Conservation (phyloP, 2,797 vertebrate genomes). For the Clarias pachynema region DNA sequence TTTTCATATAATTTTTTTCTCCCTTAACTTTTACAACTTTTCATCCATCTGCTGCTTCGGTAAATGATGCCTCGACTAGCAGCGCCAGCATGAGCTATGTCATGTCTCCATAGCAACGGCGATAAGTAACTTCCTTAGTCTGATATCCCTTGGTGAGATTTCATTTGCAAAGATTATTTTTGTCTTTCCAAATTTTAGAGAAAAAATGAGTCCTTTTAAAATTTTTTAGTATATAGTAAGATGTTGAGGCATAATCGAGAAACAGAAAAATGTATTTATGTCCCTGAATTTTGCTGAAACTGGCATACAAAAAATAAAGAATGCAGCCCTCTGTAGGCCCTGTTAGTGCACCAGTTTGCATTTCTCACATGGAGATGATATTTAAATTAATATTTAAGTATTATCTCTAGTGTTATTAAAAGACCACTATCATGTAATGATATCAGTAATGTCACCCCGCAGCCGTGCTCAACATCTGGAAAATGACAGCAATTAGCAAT, state of each 20-base stretch:
- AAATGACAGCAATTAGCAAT: constrained; percentile 39
- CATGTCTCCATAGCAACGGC: too few species aligned
- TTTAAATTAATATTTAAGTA: constrained; percentile 19
- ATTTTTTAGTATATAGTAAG: neutral
- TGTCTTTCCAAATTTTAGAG: too few species aligned
- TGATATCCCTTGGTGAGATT: too few species aligned
- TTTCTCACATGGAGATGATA: neutral
- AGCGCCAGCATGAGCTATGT: too few species aligned
- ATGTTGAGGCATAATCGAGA: neutral
- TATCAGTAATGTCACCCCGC: constrained; percentile 17
- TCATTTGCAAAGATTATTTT: neutral
- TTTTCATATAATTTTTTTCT: too few species aligned
- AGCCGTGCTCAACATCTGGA: constrained; percentile 21
- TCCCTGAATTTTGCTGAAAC: neutral
- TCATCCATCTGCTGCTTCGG: too few species aligned
- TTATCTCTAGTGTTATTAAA: constrained; percentile 23
- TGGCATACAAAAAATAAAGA: neutral
- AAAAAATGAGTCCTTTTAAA: neutral
- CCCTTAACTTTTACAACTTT: too few species aligned
- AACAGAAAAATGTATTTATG: neutral
- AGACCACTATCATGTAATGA: constrained; percentile 7
- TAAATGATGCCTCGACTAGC: too few species aligned
- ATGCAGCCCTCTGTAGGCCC: neutral
- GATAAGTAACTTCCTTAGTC: too few species aligned
- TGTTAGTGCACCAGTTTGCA: neutral